Evolutionary conservation across 2,797 vertebrate genomes (phyloP), one percentile per base, ranked within the genome.

Genomic region (Lycodopsis pacificus): DNA sequence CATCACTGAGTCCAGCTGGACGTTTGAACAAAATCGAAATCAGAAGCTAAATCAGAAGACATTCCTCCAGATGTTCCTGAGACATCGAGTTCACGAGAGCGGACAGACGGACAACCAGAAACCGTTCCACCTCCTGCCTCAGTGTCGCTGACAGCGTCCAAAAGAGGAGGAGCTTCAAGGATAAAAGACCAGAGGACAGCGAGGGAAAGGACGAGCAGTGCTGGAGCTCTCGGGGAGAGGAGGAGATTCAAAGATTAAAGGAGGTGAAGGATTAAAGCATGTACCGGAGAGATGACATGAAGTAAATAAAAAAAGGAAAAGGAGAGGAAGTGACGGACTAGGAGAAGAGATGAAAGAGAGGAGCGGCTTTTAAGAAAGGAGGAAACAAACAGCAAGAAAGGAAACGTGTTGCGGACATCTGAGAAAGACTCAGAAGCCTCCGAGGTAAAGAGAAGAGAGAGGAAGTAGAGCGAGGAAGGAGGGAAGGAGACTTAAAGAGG

Each of bases 261-360:
- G 15, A 53, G 17, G 25, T 42, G 6, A 61, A 62, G 36, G 25
- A 61, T 19, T 66, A 44, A 53, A 66, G 17, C 53, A 40, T 13
- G 49, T 10, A n/a, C 30, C 14, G 10, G 48, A 56, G 30, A 63
- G 34, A 42, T 5, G n/a, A 46, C 5, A 19, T 25, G 58, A 42
- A 22, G 12, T 22, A 19, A 49, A 46, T 22, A 25, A 12, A 5
- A 1, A 38, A 25, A 13, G 20, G 13, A 51, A 19, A 20, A 51
- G 20, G 4, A 44, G 42, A 27, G 22, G 7, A 56, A 14, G 36
- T 12, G 67, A 65, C 53, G 42, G 11, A 30, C 15, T 15, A 70
- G 4, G 7, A 64, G 38, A 61, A 76, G n/a, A 27, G 30, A 67
- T 30, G 22, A 19, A 71, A 61, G 27, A 40, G 59, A 38, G 59